A percentile compares a stretch with the other conserved stretches of the same genome.
Conservation (phyloP, 2,797 vertebrate species). For the Ptychobarbus kaznakovi region DNA sequence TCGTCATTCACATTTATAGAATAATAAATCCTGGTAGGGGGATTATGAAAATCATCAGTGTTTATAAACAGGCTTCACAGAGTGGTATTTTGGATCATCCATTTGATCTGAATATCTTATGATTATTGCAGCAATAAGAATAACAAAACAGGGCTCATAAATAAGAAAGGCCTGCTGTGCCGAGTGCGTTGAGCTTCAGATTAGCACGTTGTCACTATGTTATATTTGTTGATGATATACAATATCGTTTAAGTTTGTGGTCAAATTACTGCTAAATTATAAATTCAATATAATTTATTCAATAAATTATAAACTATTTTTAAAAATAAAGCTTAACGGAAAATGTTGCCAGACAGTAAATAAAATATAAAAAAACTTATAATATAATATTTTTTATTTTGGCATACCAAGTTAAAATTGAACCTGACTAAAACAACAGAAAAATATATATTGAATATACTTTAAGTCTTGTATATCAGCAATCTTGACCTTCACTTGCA, state of each 20-base stretch:
- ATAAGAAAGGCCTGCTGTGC: background rate
- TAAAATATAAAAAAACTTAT: background rate
- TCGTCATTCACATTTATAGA: slow-evolving; percentile 33
- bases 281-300: background rate
- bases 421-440: background rate
- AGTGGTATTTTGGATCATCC: slow-evolving; percentile 3
- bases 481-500: background rate
- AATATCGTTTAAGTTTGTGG: background rate
- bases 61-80: slow-evolving; percentile 9
- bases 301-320: background rate
- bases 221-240: background rate
- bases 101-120: slow-evolving; percentile 16
- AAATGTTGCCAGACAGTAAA: background rate
- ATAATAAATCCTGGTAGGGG: slow-evolving; percentile 17
- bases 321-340: background rate
- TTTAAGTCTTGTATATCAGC: background rate
- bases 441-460: background rate
- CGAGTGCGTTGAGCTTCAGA: background rate
- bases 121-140: slow-evolving; percentile 12
- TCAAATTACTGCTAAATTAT: background rate
- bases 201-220: background rate
- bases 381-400: background rate
- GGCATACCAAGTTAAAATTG: background rate
- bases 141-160: background rate
- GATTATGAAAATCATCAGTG: slow-evolving; percentile 36